Percentiles rank a stretch among this genome's conserved stretches.
Evolutionary conservation across 2,797 vertebrate species (phyloP).

Genomic region (Oreortyx pictus): DNA sequence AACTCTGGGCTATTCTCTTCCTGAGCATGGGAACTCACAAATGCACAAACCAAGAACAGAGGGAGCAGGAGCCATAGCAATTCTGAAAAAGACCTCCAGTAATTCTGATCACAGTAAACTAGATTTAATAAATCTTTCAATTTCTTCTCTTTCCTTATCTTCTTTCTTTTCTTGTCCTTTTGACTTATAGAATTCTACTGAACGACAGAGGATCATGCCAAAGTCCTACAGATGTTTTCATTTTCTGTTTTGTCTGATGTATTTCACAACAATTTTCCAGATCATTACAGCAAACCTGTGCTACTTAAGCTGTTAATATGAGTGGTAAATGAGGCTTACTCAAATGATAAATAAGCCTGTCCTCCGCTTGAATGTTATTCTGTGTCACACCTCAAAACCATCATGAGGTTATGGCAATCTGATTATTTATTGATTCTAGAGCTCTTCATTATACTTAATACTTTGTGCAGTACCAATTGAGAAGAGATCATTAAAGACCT

Average conservation of each 20-base stretch:
- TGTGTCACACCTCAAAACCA: background rate
- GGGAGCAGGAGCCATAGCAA: background rate
- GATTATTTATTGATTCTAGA: background rate
- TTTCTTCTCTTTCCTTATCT: background rate
- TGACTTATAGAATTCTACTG: background rate
- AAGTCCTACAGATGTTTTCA: background rate
- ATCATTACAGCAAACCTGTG: background rate
- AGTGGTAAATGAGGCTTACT: constrained; percentile 29
- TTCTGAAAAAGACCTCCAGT: background rate
- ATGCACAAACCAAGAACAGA: background rate
- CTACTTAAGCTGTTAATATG: background rate
- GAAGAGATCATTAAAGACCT: background rate
- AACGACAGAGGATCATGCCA: background rate
- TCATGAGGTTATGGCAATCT: background rate
- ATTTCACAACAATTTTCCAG: background rate
- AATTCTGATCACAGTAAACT: background rate
- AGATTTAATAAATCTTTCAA: background rate
- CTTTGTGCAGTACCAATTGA: background rate
- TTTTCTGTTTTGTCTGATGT: background rate
- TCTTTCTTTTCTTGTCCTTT: background rate
- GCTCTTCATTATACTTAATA: constrained; percentile 5
- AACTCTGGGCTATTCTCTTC: background rate
- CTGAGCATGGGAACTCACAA: background rate
- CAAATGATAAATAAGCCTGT: background rate
- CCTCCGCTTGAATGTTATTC: constrained; percentile 25